phyloP scores from a whole-genome alignment of 2,888 invertebrate genomes.

The Ptilodon capucinus region DNA sequence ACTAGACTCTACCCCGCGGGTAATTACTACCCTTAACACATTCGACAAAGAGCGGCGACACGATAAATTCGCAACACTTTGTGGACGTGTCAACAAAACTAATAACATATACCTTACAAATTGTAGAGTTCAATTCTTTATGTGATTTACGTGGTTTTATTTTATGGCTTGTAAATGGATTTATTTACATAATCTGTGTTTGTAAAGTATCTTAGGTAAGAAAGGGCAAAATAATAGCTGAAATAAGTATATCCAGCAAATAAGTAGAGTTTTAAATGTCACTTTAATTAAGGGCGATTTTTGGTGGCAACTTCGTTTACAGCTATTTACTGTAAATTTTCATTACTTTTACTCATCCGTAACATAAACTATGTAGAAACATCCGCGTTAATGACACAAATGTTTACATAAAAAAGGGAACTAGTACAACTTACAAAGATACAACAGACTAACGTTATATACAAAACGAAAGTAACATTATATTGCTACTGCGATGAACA shows the following conservation, averaged over 20 bases:
- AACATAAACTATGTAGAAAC: neutral
- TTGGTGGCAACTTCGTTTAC: no score
- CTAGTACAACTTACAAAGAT: conserved; percentile 29
- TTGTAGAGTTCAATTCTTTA: conserved; percentile 25
- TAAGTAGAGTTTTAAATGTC: no score
- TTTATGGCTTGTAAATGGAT: conserved; percentile 16
- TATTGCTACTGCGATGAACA: conserved; percentile 33
- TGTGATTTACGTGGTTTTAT: conserved; percentile 30
- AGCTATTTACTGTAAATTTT: neutral
- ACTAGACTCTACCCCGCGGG: conserved; percentile 60
- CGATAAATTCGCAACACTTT: conserved; percentile 62
- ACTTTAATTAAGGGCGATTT: no score
- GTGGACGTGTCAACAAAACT: conserved; percentile 66
- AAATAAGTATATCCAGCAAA: no score
- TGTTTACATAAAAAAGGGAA: conserved; percentile 25
- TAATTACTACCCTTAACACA: conserved; percentile 45
- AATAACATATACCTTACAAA: conserved; percentile 40
- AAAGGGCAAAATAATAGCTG: neutral
- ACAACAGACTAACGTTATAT: conserved; percentile 39
- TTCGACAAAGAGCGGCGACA: conserved; percentile 43
- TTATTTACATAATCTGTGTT: conserved; percentile 25
- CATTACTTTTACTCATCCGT: neutral
- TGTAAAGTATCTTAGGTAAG: neutral
- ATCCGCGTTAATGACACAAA: neutral
- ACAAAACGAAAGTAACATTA: conserved; percentile 54